Conservation (phyloP, 2,797 vertebrate species). For the Centroberyx gerrardi region DNA sequence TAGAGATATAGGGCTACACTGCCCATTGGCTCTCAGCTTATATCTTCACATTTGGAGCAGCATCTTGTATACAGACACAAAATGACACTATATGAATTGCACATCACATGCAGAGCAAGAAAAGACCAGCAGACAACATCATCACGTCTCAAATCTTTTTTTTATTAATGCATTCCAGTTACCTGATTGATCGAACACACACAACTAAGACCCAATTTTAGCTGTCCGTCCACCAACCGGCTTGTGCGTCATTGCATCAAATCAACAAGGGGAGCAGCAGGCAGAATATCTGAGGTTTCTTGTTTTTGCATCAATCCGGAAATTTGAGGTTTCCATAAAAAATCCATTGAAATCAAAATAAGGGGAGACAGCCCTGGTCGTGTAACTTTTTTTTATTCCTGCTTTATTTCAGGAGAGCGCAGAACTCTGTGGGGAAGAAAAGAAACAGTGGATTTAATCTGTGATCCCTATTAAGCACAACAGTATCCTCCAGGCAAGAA, state of each 20-base stretch:
- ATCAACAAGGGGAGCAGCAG: slow-evolving; percentile 63
- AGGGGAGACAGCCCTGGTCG: slow-evolving; percentile 20
- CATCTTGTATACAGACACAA: background rate
- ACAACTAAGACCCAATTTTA: slow-evolving; percentile 40
- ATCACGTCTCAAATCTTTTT: slow-evolving; percentile 24
- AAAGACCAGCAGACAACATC: slow-evolving; percentile 9
- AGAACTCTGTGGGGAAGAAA: slow-evolving; percentile 76
- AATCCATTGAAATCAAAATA: slow-evolving; percentile 25
- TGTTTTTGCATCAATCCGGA: slow-evolving; percentile 50
- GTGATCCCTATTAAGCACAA: background rate
- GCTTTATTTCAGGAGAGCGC: slow-evolving; percentile 76
- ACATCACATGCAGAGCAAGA: background rate
- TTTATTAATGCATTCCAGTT: slow-evolving; percentile 68
- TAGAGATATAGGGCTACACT: no score
- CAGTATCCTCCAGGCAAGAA: slow-evolving; percentile 1
- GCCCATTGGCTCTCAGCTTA: background rate
- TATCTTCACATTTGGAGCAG: background rate
- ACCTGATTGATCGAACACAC: slow-evolving; percentile 43
- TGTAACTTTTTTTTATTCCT: background rate
- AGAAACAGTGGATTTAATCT: slow-evolving; percentile 22
- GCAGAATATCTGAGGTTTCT: slow-evolving; percentile 51
- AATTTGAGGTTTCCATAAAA: slow-evolving; percentile 31
- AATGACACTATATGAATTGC: background rate
- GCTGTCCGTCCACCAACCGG: slow-evolving; percentile 29
- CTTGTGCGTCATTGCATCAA: slow-evolving; percentile 35